Conservation (phyloP, 2,113 vertebrate genomes). For the Cynocephalus volans region DNA sequence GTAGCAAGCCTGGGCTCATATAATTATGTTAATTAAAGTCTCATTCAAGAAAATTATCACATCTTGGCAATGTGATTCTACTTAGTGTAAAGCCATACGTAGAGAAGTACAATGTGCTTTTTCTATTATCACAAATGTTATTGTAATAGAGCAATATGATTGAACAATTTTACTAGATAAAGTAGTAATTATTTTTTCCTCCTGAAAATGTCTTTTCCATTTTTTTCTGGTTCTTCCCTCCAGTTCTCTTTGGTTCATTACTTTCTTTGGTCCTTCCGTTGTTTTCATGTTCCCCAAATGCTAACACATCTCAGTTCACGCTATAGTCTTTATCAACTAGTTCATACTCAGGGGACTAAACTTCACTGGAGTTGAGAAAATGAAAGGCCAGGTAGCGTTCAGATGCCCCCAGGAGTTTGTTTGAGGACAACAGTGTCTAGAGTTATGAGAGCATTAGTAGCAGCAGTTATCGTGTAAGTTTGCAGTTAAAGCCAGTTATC, state of each 20-base stretch:
- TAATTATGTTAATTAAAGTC: slow-evolving; percentile 67
- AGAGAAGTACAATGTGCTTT: background rate
- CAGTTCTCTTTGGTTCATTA: background rate
- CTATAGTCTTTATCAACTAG: background rate
- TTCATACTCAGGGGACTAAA: background rate
- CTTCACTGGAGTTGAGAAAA: background rate
- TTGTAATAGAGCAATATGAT: background rate
- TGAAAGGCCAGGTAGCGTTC: background rate
- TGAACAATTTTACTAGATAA: background rate
- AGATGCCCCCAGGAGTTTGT: background rate
- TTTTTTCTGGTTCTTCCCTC: slow-evolving; percentile 12
- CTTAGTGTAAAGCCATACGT: background rate
- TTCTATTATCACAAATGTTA: background rate
- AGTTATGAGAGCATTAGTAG: background rate
- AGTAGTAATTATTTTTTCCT: background rate
- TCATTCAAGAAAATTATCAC: slow-evolving; percentile 39
- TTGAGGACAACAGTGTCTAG: background rate
- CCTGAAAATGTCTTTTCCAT: slow-evolving; percentile 50
- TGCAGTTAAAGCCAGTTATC: background rate
- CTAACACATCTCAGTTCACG: background rate
- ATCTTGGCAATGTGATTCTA: background rate
- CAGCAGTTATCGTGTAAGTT: background rate
- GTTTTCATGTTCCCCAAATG: slow-evolving; percentile 13
- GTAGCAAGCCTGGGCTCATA: slow-evolving; percentile 56
- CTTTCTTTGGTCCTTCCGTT: background rate